A percentile compares a stretch with the other conserved stretches of the same genome.
phyloP scores from a whole-genome alignment of 2,888 invertebrate genomes.

The Chromoteleia sp. region DNA sequence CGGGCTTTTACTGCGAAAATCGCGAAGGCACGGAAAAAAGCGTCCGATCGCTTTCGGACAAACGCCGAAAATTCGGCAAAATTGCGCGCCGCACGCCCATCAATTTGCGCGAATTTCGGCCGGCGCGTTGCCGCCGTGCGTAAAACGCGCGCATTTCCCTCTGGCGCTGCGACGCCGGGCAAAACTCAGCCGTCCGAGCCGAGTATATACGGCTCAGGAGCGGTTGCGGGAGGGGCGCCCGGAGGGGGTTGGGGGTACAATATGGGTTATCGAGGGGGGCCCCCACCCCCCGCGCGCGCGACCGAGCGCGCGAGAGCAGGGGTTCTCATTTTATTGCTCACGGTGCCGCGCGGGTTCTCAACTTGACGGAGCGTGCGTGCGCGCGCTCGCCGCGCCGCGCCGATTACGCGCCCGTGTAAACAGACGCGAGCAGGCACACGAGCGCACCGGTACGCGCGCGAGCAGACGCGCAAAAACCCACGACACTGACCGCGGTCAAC shows the following conservation, averaged over 20 bases:
- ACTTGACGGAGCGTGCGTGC: no score
- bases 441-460: constrained; percentile 34
- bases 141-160: constrained; percentile 78
- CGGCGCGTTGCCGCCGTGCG: constrained; percentile 53
- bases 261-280: constrained; percentile 84
- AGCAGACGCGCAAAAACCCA: constrained; percentile 56
- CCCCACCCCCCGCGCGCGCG: constrained; percentile 81
- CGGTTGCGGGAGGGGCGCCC: constrained; percentile 77
- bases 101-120: constrained; percentile 82
- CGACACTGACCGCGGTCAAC: constrained; percentile 73
- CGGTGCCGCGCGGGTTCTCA: constrained; percentile 82
- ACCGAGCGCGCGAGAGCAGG: constrained; percentile 80
- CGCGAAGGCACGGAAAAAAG: constrained; percentile 65
- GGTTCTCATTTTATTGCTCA: constrained; percentile 85
- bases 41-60: constrained; percentile 50
- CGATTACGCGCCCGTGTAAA: constrained; percentile 43
- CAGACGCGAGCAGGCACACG: constrained; percentile 33
- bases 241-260: constrained; percentile 81
- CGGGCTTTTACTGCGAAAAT: constrained; percentile 81
- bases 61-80: constrained; percentile 79
- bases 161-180: constrained; percentile 80
- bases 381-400: no score
- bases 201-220: constrained; percentile 84
- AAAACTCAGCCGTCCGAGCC: constrained; percentile 82
- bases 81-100: constrained; percentile 76